Conservation (phyloP, 2,888 invertebrate genomes). For the Macrophya annulata region DNA sequence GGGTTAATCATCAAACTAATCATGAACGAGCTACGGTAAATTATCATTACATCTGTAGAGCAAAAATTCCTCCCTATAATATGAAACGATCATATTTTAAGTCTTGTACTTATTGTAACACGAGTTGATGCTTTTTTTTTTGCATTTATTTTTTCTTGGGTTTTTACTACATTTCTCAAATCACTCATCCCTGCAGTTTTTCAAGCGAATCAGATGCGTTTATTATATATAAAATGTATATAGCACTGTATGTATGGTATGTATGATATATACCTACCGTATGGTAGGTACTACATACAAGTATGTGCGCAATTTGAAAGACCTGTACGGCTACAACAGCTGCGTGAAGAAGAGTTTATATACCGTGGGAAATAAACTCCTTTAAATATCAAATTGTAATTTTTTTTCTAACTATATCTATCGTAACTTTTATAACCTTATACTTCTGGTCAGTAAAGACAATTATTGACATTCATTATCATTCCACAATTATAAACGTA, state of each 20-base stretch:
- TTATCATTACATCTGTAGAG: background rate
- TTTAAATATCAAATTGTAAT: background rate
- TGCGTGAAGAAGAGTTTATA: background rate
- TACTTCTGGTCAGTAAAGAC: background rate
- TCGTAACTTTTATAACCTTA: background rate
- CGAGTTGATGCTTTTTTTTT: background rate
- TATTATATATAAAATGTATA: background rate
- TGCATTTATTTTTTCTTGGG: background rate
- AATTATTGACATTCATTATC: background rate
- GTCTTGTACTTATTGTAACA: background rate
- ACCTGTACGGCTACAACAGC: background rate
- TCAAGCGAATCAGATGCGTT: background rate
- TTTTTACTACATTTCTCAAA: background rate
- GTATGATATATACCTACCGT: background rate
- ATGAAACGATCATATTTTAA: background rate
- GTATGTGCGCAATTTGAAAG: background rate
- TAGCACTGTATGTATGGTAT: background rate
- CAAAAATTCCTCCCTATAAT: background rate
- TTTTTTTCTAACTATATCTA: background rate
- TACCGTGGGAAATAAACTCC: background rate
- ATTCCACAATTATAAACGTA: background rate
- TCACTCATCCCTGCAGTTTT: background rate
- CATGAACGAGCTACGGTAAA: background rate
- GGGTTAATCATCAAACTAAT: constrained; percentile 1
- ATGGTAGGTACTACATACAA: too few species aligned